phyloP scores from a whole-genome alignment of 2,113 vertebrate species.

The Pachyramphus minor region DNA sequence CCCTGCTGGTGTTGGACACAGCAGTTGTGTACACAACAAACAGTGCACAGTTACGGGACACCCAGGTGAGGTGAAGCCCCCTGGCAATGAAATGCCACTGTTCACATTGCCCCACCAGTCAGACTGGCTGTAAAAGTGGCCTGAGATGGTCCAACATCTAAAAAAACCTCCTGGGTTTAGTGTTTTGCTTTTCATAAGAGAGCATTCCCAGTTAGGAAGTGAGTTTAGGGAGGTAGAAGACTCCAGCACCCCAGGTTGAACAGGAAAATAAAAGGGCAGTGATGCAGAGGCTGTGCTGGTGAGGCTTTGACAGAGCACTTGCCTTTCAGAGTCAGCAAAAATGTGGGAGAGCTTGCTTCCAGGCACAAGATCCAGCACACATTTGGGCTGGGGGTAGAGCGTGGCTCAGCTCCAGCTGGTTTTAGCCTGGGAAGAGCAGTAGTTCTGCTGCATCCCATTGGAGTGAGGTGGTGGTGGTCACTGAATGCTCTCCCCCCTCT shows the following conservation, averaged over 20 bases:
- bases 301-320: neutral
- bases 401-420: neutral
- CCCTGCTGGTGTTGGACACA: neutral
- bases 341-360: neutral
- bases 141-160: neutral
- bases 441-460: neutral
- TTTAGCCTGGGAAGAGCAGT: neutral
- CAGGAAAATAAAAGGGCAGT: neutral
- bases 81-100: neutral
- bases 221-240: neutral
- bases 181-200: neutral
- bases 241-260: neutral
- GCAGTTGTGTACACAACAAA: neutral
- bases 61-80: neutral
- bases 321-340: neutral
- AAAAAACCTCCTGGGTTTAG: neutral
- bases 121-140: neutral
- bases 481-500: neutral
- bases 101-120: neutral
- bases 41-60: slow-evolving; percentile 6
- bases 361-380: neutral
- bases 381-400: neutral
- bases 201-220: neutral
- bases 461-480: neutral
- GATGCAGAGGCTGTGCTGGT: accelerated